Conservation (phyloP, 2,888 invertebrate species). For the Phyto melanocephala region DNA sequence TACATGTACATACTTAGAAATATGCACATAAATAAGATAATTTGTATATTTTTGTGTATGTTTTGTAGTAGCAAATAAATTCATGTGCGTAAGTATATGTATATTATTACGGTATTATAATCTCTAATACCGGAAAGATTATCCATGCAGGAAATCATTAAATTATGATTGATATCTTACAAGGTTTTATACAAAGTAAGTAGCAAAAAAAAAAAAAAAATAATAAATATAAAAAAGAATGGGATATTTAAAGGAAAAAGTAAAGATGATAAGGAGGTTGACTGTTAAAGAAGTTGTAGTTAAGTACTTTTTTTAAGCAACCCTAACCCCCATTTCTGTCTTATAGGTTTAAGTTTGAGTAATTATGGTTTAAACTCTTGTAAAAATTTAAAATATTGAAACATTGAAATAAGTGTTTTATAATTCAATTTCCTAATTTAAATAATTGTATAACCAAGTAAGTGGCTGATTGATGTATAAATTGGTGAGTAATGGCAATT, state of each 20-base stretch:
- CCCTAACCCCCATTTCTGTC: not conserved
- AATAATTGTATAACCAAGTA: not conserved
- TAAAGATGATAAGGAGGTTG: slow-evolving; percentile 32
- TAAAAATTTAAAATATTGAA: not conserved
- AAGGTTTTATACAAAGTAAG: slow-evolving; percentile 15
- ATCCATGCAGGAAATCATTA: slow-evolving; percentile 69
- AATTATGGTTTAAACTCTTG: slow-evolving; percentile 17
- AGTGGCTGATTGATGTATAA: slow-evolving; percentile 7
- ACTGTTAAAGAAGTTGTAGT: slow-evolving; percentile 17
- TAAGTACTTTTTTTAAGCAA: not conserved
- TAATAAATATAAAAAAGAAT: not conserved
- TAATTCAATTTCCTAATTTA: not conserved
- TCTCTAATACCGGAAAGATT: slow-evolving; percentile 65
- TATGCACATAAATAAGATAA: not conserved
- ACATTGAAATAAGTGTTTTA: slow-evolving; percentile 9
- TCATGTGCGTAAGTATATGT: not conserved
- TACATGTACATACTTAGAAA: not conserved
- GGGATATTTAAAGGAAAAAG: not conserved
- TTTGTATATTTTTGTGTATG: not conserved
- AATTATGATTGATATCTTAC: slow-evolving; percentile 68
- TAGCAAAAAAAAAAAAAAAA: not conserved
- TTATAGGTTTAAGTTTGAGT: slow-evolving; percentile 6
- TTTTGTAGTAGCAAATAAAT: not conserved
- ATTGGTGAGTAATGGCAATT: not conserved
- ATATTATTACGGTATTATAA: too few relatives aligned